Conservation (phyloP, 2,888 invertebrate genomes). For the Troglohyphantes excavatus region DNA sequence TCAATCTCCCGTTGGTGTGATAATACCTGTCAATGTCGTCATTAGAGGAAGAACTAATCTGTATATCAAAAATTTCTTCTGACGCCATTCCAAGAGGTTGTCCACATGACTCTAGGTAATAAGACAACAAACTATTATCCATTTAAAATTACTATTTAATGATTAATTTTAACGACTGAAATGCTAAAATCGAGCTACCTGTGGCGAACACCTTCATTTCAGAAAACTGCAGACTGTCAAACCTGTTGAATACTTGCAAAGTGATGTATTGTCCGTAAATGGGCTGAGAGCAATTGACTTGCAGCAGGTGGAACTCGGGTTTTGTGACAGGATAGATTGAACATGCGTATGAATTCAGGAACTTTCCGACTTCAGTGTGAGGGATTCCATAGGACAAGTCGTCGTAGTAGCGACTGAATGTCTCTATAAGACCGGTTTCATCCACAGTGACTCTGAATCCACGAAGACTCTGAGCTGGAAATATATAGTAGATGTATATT, state of each 20-base stretch:
- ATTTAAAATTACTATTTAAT: too few relatives aligned
- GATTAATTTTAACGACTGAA: too few relatives aligned
- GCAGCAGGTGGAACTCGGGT: constrained; percentile 77
- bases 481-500: not conserved
- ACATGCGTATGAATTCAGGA: constrained; percentile 80
- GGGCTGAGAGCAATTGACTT: constrained; percentile 80
- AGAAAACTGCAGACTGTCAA: constrained; percentile 80
- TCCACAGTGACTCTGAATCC: constrained; percentile 81
- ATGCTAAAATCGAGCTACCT: constrained; percentile 62
- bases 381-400: constrained; percentile 80
- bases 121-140: not conserved
- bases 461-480: constrained; percentile 80
- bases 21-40: constrained; percentile 78
- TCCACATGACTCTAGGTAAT: constrained; percentile 80
- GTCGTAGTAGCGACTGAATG: constrained; percentile 80
- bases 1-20: constrained; percentile 80
- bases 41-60: constrained; percentile 80
- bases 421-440: constrained; percentile 80
- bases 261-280: constrained; percentile 81
- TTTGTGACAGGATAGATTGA: constrained; percentile 80
- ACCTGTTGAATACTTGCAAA: constrained; percentile 80
- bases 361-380: constrained; percentile 80
- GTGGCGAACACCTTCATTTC: constrained; percentile 81
- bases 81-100: constrained; percentile 81
- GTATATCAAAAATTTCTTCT: constrained; percentile 80